These are phyloP conservation scores for Xiphydria camelus DNA, from an alignment of 2,888 invertebrate genomes.

Conservation along the genomic window DNA sequence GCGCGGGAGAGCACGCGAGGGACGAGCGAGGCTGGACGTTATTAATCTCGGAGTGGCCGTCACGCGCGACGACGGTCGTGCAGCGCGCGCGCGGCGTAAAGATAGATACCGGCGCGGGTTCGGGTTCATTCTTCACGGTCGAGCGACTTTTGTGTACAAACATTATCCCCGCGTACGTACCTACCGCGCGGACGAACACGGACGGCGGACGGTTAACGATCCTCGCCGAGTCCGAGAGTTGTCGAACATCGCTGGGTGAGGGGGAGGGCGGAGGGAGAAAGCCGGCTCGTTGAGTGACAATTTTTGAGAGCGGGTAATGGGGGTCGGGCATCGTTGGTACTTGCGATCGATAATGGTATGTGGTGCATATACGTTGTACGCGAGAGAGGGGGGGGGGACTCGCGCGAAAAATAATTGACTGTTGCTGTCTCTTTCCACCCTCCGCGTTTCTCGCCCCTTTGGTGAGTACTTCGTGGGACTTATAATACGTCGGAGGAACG, in stretches of 20 bases:
- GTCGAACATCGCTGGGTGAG: no score
- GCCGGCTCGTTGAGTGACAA: slow-evolving; percentile 37
- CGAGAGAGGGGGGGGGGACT: no score
- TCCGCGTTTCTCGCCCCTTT: no score
- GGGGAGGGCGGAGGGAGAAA: no score
- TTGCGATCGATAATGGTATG: no score
- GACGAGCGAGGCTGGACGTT: background rate
- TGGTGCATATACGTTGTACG: no score
- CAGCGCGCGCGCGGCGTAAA: background rate
- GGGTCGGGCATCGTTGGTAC: no score
- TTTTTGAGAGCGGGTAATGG: no score
- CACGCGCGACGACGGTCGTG: slow-evolving; percentile 5
- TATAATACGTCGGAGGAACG: no score
- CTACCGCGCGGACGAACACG: slow-evolving; percentile 1
- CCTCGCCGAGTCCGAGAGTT: slow-evolving; percentile 40
- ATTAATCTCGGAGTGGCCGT: background rate
- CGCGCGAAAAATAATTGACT: no score
- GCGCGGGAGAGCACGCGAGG: background rate
- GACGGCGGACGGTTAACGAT: slow-evolving; percentile 34
- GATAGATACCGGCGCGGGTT: background rate
- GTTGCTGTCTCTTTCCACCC: no score
- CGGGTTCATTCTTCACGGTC: slow-evolving; percentile 35
- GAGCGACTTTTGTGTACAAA: slow-evolving; percentile 25
- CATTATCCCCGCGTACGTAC: slow-evolving; percentile 3
- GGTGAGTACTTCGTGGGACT: no score